Base-by-base conservation (phyloP, 1,140 invertebrate genomes). In the Drosophila willistoni region DNA sequence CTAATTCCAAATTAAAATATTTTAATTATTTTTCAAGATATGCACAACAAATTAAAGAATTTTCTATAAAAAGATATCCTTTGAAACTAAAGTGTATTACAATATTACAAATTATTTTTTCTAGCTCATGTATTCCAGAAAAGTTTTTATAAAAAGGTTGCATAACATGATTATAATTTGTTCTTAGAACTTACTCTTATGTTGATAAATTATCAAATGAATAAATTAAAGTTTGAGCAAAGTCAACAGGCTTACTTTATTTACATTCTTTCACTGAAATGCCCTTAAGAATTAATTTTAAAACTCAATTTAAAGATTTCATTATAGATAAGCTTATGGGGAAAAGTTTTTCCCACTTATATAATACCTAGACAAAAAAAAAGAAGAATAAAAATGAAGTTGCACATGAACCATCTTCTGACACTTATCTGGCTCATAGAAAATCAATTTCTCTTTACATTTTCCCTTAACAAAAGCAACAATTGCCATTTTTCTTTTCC, bases 241-340 rank as follows among this genome's bases (percentile, higher is more conserved):
- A 13, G 36, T 39, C 4, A 39, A 54, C 22, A 25, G 29, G 29
- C 29, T 19, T 51, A 7, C 14, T 51, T 1, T 47, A 29, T 14
- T 14, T 0, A 19, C 9, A 51, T 17, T 51, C 1, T 3, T 7
- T 6, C 4, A 9, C 0, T 9, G 19, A 47, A 47, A 19, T 19
- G 2, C 0, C 44, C 14, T 19, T 3, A 19, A 2, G 7, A 47
- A 4, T 47, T 10, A 19, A 6, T 17, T 47, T 51, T 6, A 10
- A 51, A 51, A 22, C 10, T 51, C 17, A 17, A 51, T 51, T 51
- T 22, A 51, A 51, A 51, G 17, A 51, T 51, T 51, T 51, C 44
- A 51, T 51, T 51, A 10, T 51, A 22, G 44, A 51, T 51, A 12
- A 51, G 44, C 44, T 51, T 22, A 12, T 1, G 9, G 44, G 2